These are phyloP conservation scores for Acropternis orthonyx DNA, from an alignment of 2,797 vertebrate genomes.

Conservation along the genomic window DNA sequence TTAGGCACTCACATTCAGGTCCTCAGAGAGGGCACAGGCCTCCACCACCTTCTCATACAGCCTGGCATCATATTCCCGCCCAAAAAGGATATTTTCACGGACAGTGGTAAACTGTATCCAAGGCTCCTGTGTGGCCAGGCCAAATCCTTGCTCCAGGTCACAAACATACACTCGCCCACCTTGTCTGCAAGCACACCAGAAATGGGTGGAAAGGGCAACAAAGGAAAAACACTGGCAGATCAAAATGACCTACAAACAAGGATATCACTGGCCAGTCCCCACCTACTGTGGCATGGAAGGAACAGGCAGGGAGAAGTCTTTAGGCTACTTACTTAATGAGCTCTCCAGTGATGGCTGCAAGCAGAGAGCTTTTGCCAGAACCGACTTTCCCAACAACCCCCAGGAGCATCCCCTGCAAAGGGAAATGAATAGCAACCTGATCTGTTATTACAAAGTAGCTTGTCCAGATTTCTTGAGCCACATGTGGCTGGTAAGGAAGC, in stretches of 20 bases:
- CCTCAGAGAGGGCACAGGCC: constrained; percentile 89
- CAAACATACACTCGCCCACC: constrained; percentile 80
- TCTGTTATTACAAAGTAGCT: background rate
- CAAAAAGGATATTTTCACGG: constrained; percentile 93
- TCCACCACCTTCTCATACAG: constrained; percentile 87
- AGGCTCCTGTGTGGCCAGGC: constrained; percentile 89
- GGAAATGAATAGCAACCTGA: constrained; percentile 3
- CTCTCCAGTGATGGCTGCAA: constrained; percentile 91
- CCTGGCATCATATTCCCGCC: constrained; percentile 80
- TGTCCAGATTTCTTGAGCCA: background rate
- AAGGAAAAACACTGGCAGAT: background rate
- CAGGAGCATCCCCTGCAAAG: constrained; percentile 85
- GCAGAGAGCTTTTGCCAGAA: constrained; percentile 92
- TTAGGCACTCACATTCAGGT: constrained; percentile 84
- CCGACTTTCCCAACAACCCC: constrained; percentile 94
- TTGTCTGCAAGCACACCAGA: constrained; percentile 65
- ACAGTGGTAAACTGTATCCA: constrained; percentile 96
- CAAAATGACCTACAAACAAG: background rate
- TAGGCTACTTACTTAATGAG: constrained; percentile 84
- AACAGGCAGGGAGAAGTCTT: background rate
- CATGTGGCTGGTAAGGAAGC: background rate
- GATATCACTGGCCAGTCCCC: background rate
- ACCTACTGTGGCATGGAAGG: fast-evolving
- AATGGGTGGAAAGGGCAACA: background rate
- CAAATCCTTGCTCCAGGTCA: constrained; percentile 85